Base-by-base conservation (phyloP, 1,140 invertebrate genomes). In the Platorchestia sp. region DNA sequence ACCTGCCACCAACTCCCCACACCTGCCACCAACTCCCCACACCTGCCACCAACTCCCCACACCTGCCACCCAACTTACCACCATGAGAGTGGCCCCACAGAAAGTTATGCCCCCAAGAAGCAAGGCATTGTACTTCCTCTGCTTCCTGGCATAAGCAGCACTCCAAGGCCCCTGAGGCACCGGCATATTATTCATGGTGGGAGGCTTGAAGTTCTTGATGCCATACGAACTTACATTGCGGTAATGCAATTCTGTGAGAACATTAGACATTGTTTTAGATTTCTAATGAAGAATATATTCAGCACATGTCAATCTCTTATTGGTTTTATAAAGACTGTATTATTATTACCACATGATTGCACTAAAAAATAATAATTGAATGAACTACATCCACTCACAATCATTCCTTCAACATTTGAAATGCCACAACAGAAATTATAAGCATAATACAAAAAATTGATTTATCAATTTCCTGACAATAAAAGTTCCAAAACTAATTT, bases 141-240 rank as follows among this genome's bases (percentile, higher is more conserved):
- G 98, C 51, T 97, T 97, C 45, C 97, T 97, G 95, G 98, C 97
- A 97, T 98, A 97, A 51, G 97, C 97, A 42, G 98, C 97, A 96
- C 98, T 97, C 98, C 98, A 99, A 27, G 98, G 98, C 45, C 98
- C 98, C 95, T 97, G 97, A 10, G 98, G 98, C 40, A 98, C 97
- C 7, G 98, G 98, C 96, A 98, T 97, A 96, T 98, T 98, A 97
- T 98, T 98, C 97, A 98, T 98, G 36, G 97, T 98, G 41, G 98
- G 97, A 27, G 96, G 96, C 93, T 96, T 97, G 95, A 95, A 96
- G 40, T 95, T 41, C n/a, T 95, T 91, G 45, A 96, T 53, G 0
- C 45, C 93, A 95, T 96, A 95, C n/a, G 75, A 95, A 45, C 96
- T 95, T 27, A 47, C 86, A 43, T 53, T 89, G 51, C 41, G 95